Base-by-base conservation (phyloP, 30 jellyfish, hydroid and myxozoan species). In the Catostylus mosaicus region DNA sequence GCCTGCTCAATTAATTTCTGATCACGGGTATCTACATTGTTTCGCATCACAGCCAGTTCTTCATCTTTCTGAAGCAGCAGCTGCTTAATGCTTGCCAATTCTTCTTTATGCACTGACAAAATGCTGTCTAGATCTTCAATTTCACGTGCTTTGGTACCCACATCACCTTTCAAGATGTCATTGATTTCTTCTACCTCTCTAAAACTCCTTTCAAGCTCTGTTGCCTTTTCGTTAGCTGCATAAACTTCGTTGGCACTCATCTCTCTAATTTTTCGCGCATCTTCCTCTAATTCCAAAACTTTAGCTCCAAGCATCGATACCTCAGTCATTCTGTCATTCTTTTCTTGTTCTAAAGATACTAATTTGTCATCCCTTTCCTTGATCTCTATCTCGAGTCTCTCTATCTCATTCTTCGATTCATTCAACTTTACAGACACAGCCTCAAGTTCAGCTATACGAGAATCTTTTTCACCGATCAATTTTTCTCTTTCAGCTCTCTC, bases 191-290 rank as follows among this genome's bases (percentile, higher is more conserved):
- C 77, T 18, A 1, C 32, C 32, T 78, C 75, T 40, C 60, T 61
- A 19, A 78, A 64, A 31, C 74, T 63, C 33, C 62, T 64, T 46
- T 61, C 89, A 1, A 65, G 35, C 68, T 61, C 70, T 38, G 75
- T 75, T 65, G 67, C 46, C 75, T 59, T 84, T 38, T 84, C 94
- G 72, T 60, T 45, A 10, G 46, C 80, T n/a, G 76, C 80, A 61
- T 14, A 62, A 22, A 84, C 12, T 36, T 72, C 94, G 18, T 46
- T 30, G n/a, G 66, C 50, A 16, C 83, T 80, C 75, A 40, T 48
- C 29, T 80, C 90, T 27, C 50, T 30, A 0, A 80, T 16, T n/a
- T 20, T 29, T 1, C 0, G 48, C 24, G 78, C 35, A 65, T 59
- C 68, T 12, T 80, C 82, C 64, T 65, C 78, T 34, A 80, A 59